A percentile compares a stretch with the other conserved stretches of the same genome.
Conservation (phyloP, 2,888 invertebrate species). For the Diaphora mendica region DNA sequence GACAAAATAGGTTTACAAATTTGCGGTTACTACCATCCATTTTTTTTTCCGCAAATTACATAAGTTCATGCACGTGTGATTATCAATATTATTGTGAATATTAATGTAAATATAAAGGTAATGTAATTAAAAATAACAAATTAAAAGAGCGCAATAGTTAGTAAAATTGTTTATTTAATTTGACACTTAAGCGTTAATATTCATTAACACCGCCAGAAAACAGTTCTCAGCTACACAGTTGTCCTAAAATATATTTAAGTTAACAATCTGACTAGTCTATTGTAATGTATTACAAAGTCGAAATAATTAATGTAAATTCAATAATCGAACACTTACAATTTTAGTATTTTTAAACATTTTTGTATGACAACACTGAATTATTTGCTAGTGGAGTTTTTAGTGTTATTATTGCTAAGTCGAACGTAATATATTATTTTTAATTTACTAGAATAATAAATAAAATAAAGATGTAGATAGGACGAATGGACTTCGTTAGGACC, state of each 20-base stretch:
- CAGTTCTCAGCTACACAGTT: conserved; percentile 30
- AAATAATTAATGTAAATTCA: conserved; percentile 17
- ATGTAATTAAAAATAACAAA: too few relatives aligned
- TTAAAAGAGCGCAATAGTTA: conserved; percentile 22
- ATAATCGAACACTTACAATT: conserved; percentile 16
- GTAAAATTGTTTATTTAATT: conserved; percentile 44
- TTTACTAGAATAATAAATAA: not conserved
- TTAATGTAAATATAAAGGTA: not conserved
- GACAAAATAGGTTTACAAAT: too few relatives aligned
- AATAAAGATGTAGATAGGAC: not conserved
- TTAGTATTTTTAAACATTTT: conserved; percentile 12
- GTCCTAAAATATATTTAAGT: conserved; percentile 39
- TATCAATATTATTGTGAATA: too few relatives aligned
- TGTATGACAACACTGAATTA: conserved; percentile 7
- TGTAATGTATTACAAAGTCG: conserved; percentile 22
- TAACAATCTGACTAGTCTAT: conserved; percentile 50
- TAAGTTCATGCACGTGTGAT: too few relatives aligned
- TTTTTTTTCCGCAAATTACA: too few relatives aligned
- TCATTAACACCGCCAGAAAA: conserved; percentile 15
- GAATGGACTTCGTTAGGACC: not conserved
- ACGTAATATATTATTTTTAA: not conserved
- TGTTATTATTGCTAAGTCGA: not conserved
- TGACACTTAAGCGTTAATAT: conserved; percentile 20
- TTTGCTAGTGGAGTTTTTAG: conserved; percentile 5
- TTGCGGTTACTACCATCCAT: too few relatives aligned